Evolutionary conservation across 2,113 vertebrate species (phyloP).

Genomic region (Sakesphorus luctuosus): DNA sequence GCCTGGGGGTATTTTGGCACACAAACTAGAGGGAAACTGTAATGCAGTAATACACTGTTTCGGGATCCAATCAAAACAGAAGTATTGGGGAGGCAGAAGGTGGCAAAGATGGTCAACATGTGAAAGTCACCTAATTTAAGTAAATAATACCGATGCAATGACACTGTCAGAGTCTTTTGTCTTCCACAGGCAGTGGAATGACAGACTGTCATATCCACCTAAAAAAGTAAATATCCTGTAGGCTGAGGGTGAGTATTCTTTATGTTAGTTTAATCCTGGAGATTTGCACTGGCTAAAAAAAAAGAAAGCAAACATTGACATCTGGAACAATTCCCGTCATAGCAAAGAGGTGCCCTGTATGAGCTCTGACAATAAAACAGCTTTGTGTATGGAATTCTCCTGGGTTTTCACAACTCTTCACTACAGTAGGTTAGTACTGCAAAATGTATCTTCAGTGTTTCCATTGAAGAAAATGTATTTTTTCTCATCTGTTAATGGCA

Average conservation of each 20-base stretch:
- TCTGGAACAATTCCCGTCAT: not conserved
- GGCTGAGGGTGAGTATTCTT: not conserved
- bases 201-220: not conserved
- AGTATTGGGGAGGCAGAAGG: not conserved
- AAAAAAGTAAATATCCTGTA: not conserved
- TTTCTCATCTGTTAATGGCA: not conserved
- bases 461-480: rapidly evolving
- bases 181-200: not conserved
- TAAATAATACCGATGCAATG: not conserved
- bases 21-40: not conserved
- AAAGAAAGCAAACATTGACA: not conserved
- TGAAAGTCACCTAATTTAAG: not conserved
- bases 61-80: not conserved
- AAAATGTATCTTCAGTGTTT: not conserved
- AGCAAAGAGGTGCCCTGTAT: not conserved
- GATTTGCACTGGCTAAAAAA: not conserved
- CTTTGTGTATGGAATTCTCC: not conserved
- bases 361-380: not conserved
- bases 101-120: not conserved
- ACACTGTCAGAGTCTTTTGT: not conserved
- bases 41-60: not conserved
- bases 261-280: not conserved
- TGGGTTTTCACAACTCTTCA: not conserved
- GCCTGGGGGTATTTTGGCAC: conserved; percentile 30
- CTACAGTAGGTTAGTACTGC: not conserved